phyloP scores from a whole-genome alignment of 2,113 vertebrate genomes.

The Motacilla alba region DNA sequence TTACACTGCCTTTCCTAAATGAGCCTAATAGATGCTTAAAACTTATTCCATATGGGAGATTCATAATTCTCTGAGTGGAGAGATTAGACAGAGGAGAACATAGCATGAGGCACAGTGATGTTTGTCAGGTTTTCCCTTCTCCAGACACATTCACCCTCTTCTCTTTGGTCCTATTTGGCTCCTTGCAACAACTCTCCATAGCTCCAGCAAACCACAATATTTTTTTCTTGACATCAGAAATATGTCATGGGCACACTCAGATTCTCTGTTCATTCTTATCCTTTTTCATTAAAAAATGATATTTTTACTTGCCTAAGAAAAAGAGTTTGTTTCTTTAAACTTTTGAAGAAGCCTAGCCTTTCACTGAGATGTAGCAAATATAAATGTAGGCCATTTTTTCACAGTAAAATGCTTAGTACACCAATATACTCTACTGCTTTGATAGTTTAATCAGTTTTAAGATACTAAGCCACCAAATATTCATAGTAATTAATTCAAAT shows the following conservation, averaged over 20 bases:
- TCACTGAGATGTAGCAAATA: neutral
- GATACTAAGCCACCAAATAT: neutral
- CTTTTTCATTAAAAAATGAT: neutral
- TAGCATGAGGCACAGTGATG: neutral
- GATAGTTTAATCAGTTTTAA: neutral
- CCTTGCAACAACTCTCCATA: neutral
- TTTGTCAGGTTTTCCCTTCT: neutral
- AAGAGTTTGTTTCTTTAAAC: neutral
- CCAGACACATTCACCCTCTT: neutral
- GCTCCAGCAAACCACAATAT: neutral
- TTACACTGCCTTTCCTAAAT: neutral
- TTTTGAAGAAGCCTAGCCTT: neutral
- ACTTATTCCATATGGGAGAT: neutral
- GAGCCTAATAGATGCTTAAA: neutral
- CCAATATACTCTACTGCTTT: neutral
- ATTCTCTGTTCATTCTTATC: neutral
- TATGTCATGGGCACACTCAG: neutral
- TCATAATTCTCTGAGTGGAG: neutral
- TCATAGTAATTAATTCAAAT: neutral
- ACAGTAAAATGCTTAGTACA: neutral
- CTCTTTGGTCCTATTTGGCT: neutral
- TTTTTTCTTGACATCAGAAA: neutral
- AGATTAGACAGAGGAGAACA: neutral
- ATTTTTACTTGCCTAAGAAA: neutral
- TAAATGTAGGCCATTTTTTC: neutral